Base-by-base conservation (phyloP, 23 tunicate species). In the Trididemnum miniatum region DNA sequence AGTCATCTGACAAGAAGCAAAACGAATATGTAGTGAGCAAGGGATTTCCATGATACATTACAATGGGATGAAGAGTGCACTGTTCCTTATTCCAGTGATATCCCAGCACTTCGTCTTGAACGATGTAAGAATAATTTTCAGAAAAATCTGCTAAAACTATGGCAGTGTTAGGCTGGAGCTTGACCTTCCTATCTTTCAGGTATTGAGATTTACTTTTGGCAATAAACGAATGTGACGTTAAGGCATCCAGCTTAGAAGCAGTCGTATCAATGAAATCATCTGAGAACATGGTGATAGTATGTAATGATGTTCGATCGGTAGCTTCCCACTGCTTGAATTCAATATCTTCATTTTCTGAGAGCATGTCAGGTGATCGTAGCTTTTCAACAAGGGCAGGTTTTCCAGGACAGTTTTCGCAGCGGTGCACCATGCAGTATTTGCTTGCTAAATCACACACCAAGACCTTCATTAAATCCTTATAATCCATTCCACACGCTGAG, bases 201-300 rank as follows among this genome's bases (percentile, higher is more conserved):
- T 29, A 80, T 26, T 65, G 74, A 67, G 84, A 24, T 35, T 80
- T 78, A 59, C 62, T 62, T 64, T 63, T 80, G 27, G 84, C 84
- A 63, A 64, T 64, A 34, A 63, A 80, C 3, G 84, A 80, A 80
- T 80, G 84, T 27, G 84, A 62, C 66, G 67, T 65, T 39, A 80
- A 30, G 35, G 66, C 33, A 23, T 59, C 67, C 75, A 80, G 74
- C 67, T 80, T 31, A 9, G 38, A 31, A 20, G 34, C 67, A 39
- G 67, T 37, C 2, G 25, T 12, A 34, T 59, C 35, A 30, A 80
- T 80, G 37, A 63, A 34, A 25, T 80, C 84, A 65, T 62, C 66
- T 20, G 51, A 66, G 5, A 37, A 22, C 31, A 80, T 35, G 66
- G 71, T 73, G 27, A 73, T 25, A 37, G 79, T 73, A 25, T 73